phyloP scores from a whole-genome alignment of 1,140 invertebrate genomes.

The Philaenus spumarius region DNA sequence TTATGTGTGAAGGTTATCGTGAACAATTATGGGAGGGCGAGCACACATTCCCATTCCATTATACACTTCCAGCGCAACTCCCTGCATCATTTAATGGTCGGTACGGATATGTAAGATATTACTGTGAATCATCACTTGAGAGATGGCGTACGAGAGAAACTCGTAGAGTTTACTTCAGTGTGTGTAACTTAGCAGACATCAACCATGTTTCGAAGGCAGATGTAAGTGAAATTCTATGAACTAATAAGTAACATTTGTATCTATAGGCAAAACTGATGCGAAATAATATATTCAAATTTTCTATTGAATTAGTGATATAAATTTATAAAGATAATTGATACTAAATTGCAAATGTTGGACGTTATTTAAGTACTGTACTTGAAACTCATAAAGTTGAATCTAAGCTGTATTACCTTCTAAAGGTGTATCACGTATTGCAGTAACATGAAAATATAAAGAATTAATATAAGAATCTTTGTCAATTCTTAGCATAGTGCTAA shows the following conservation, averaged over 20 bases:
- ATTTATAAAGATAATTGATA: neutral
- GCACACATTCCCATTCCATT: slow-evolving; percentile 44
- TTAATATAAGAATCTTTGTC: no score
- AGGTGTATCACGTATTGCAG: no score
- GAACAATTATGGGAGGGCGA: slow-evolving; percentile 36
- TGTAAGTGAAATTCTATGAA: no score
- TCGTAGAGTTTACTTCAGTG: slow-evolving; percentile 31
- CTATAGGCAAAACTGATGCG: no score
- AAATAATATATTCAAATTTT: no score
- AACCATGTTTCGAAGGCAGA: slow-evolving; percentile 33
- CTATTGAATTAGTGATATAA: neutral
- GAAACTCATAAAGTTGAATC: no score
- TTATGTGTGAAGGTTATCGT: slow-evolving; percentile 27
- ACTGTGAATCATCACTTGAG: slow-evolving; percentile 40
- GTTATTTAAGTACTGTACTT: no score
- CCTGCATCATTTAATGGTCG: slow-evolving; percentile 44
- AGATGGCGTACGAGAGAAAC: slow-evolving; percentile 35
- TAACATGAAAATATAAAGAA: no score
- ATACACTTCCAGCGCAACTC: slow-evolving; percentile 41
- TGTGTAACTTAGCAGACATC: slow-evolving; percentile 31
- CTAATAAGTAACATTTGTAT: no score
- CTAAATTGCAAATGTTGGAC: no score
- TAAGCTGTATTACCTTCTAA: no score
- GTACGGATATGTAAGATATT: slow-evolving; percentile 43
- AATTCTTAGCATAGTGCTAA: no score